Conservation (phyloP, 2,888 invertebrate genomes). For the Hymenopus coronatus region DNA sequence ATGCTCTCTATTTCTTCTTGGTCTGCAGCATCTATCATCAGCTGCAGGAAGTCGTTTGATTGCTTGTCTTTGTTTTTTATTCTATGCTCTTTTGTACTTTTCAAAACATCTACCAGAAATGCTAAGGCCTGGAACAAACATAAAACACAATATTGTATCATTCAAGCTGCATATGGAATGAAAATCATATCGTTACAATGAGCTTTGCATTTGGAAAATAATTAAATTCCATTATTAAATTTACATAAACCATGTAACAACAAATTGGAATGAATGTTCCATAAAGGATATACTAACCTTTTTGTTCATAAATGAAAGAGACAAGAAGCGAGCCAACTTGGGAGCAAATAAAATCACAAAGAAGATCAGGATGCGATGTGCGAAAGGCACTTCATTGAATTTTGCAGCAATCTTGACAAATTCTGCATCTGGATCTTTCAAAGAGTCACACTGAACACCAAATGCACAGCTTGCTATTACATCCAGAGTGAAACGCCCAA, state of each 20-base stretch:
- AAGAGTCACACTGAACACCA: slow-evolving; percentile 54
- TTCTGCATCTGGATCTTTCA: slow-evolving; percentile 51
- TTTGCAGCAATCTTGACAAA: slow-evolving; percentile 46
- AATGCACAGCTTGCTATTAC: slow-evolving; percentile 58
- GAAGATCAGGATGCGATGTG: slow-evolving; percentile 33
- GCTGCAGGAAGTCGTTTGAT: slow-evolving; percentile 52
- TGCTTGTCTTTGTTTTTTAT: slow-evolving; percentile 34
- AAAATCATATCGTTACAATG: too few species aligned
- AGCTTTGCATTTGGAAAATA: too few species aligned
- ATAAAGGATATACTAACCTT: slow-evolving; percentile 26
- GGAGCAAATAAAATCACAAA: neutral
- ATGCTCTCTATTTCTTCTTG: slow-evolving; percentile 42
- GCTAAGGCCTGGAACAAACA: slow-evolving; percentile 24
- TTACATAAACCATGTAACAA: too few species aligned
- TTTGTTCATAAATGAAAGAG: slow-evolving; percentile 38
- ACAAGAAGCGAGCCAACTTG: slow-evolving; percentile 25
- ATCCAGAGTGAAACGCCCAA: slow-evolving; percentile 56
- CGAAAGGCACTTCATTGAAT: slow-evolving; percentile 36
- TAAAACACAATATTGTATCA: neutral
- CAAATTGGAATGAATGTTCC: too few species aligned
- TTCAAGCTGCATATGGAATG: too few species aligned
- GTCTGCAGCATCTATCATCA: slow-evolving; percentile 50
- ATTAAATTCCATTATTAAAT: too few species aligned
- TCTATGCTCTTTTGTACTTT: slow-evolving; percentile 35
- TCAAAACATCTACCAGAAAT: slow-evolving; percentile 37